A percentile compares a stretch with the other conserved stretches of the same genome.
Evolutionary conservation across 2,113 vertebrate species (phyloP).

Genomic region (Hippopotamus amphibius): DNA sequence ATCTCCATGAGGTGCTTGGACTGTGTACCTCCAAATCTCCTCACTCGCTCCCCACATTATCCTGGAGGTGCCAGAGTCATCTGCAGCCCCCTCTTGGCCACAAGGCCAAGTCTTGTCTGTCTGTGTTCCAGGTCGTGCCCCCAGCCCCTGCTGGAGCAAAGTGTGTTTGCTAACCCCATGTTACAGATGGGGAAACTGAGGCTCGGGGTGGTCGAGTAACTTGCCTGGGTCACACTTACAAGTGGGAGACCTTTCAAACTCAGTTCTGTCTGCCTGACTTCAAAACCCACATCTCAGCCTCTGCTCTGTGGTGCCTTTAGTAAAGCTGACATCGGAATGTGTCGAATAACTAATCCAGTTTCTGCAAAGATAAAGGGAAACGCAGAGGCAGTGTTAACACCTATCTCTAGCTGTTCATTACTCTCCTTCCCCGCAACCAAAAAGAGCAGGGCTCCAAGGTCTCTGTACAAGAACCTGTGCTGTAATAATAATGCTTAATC

Average conservation of each 20-base stretch:
- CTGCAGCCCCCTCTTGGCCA: neutral
- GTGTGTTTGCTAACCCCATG: no score
- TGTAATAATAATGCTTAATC: neutral
- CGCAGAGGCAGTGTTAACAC: neutral
- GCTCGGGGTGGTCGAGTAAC: neutral
- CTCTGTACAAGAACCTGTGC: neutral
- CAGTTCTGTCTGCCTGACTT: neutral
- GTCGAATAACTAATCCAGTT: neutral
- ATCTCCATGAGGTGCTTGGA: neutral
- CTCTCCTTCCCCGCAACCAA: neutral
- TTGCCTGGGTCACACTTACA: neutral
- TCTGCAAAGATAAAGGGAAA: neutral
- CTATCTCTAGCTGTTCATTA: neutral
- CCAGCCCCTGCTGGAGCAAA: neutral
- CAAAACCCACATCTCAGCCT: neutral
- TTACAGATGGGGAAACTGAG: neutral
- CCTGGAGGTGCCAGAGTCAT: neutral
- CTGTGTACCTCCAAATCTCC: neutral
- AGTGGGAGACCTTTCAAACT: neutral
- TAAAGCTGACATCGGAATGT: neutral
- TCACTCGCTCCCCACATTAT: accelerated
- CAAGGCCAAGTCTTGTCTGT: no score
- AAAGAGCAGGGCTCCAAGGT: neutral
- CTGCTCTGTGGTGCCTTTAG: neutral
- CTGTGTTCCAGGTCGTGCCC: neutral